Base-by-base conservation (phyloP, 2,797 vertebrate genomes). In the Tadarida brasiliensis region DNA sequence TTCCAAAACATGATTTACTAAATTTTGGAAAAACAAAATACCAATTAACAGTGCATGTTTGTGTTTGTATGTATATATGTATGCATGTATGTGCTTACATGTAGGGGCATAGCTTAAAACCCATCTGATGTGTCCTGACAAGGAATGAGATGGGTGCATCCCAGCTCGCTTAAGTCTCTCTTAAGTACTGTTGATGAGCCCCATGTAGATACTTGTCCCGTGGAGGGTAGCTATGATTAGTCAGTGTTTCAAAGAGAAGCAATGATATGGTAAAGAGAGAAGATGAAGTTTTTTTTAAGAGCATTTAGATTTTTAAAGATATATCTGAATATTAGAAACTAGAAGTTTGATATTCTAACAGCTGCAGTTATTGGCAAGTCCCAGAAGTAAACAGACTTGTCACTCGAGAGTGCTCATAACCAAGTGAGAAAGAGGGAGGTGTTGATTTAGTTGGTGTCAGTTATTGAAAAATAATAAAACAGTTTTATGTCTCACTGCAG, bases 401-500 rank as follows among this genome's bases (percentile, higher is more conserved):
- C 49, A n/a, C 56, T 30, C 39, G 15, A 44, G 28, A 16, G 7
- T 56, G 7, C 2, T 28, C 12, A 30, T 2, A 35, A 56, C 5
- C 22, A 26, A 63, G 12, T 11, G 26, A 82, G 24, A 88, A 76
- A 51, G 14, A 26, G 22, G 17, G 15, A 94, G 7, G 35, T 54
- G 2, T 78, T 95, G 61, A 88, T 26, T 59, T 56, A n/a, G 8
- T 19, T 56, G 17, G 7, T 59, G 56, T 82, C 22, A 61, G 20
- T 24, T 80, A 61, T 12, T 73, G 59, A 24, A 91, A 94, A 81
- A 63, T 7, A 30, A 33, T 33, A 87, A 87, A 87, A 65, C 0
- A 0, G 3, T 39, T 95, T 91, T 57, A 71, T 87, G n/a, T 70
- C 57, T 90, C 73, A 78, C 49, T 57, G 12, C 26, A 93, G 61